Evolutionary conservation across 2,888 invertebrate genomes (phyloP).

Genomic region (Erpobdella octoculata): DNA sequence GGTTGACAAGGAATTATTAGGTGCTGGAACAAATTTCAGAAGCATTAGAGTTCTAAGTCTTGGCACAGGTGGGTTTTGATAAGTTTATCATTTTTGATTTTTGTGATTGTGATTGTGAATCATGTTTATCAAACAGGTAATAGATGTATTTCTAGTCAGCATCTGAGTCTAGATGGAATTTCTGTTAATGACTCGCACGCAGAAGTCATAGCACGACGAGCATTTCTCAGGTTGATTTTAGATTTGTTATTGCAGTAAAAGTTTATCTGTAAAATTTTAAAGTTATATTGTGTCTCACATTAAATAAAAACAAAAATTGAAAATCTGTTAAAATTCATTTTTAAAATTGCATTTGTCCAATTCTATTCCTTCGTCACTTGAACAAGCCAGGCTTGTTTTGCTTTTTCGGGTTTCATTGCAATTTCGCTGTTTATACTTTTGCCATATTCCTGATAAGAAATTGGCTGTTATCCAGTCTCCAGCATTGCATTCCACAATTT

Average conservation of each 20-base stretch:
- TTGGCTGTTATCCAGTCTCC: slow-evolving; percentile 33
- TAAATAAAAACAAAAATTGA: no score
- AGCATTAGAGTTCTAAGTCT: background rate
- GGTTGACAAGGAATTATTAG: slow-evolving; percentile 35
- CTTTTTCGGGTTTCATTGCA: no score
- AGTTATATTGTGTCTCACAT: no score
- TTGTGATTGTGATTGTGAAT: no score
- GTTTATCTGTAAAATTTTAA: no score
- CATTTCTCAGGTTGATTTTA: slow-evolving; percentile 50
- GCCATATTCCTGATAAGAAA: slow-evolving; percentile 35
- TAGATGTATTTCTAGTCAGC: slow-evolving; percentile 48
- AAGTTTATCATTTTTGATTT: background rate
- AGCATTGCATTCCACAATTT: slow-evolving; percentile 34
- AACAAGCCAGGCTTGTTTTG: no score
- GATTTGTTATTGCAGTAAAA: no score
- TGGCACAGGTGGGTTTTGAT: slow-evolving; percentile 12
- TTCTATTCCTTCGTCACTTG: background rate
- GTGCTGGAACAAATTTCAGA: background rate
- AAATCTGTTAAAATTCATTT: no score
- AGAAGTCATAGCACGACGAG: slow-evolving; percentile 50
- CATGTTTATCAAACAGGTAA: slow-evolving; percentile 43
- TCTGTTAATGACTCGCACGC: slow-evolving; percentile 53
- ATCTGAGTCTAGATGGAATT: slow-evolving; percentile 49
- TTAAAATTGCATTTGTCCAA: no score
- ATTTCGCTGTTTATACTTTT: no score